A percentile compares a stretch with the other conserved stretches of the same genome.
Conservation (phyloP, 2,113 vertebrate genomes). For the Cichladusa arquata region DNA sequence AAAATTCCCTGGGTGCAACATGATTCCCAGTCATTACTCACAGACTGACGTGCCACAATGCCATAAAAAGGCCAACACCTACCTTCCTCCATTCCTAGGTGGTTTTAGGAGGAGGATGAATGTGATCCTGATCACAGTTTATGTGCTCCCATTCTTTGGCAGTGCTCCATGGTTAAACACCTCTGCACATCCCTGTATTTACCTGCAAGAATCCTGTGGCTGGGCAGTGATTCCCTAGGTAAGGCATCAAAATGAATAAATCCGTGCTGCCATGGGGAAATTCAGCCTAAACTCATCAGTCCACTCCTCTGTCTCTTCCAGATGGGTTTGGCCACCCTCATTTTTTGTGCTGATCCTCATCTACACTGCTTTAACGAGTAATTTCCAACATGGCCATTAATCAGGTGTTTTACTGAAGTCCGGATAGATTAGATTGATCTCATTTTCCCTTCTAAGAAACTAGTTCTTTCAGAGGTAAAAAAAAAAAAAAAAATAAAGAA, state of each 20-base stretch:
- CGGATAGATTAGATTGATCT: not conserved
- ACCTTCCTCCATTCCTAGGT: constrained; percentile 18
- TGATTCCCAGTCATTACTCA: constrained; percentile 59
- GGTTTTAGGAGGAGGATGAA: not conserved
- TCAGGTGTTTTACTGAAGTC: not conserved
- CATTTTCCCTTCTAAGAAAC: not conserved
- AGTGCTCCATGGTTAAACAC: not conserved
- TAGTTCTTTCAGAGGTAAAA: not conserved
- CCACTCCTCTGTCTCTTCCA: not conserved
- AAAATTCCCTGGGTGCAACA: constrained; percentile 31
- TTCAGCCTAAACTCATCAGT: not conserved
- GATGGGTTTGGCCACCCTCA: not conserved
- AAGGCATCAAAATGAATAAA: not conserved
- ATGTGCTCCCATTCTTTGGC: not conserved
- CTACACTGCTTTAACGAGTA: not conserved
- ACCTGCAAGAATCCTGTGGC: not conserved
- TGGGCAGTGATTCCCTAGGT: not conserved
- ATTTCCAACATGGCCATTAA: not conserved
- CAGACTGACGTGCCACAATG: not conserved
- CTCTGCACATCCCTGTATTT: not conserved
- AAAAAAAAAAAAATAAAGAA: not conserved
- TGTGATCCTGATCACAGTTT: not conserved
- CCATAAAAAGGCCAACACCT: constrained; percentile 48
- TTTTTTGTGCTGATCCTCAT: not conserved
- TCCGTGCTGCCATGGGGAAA: not conserved